Conservation (phyloP, 2,888 invertebrate species). For the Chloroclysta siterata region DNA sequence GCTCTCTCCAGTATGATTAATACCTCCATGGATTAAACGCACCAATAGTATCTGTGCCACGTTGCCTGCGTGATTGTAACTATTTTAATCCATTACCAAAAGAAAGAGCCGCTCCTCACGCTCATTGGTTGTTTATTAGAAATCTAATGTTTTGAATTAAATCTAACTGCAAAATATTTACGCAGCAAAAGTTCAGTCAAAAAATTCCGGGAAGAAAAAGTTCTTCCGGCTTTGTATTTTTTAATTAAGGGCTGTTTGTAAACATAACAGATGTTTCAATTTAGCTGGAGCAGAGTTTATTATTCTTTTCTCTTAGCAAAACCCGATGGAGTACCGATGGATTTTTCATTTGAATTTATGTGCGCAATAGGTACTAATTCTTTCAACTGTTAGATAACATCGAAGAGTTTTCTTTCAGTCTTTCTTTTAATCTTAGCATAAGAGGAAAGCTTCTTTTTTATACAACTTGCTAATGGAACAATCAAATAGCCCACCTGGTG, state of each 20-base stretch:
- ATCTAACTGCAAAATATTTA: slow-evolving; percentile 15
- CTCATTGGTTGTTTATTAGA: not conserved
- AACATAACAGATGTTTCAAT: slow-evolving; percentile 48
- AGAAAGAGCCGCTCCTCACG: not conserved
- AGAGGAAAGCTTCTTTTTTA: too few relatives aligned
- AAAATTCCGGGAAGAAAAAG: slow-evolving; percentile 24
- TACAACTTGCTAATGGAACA: too few relatives aligned
- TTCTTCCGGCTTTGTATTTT: slow-evolving; percentile 41
- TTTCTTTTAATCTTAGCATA: too few relatives aligned
- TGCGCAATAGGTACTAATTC: not conserved
- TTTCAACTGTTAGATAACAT: too few relatives aligned
- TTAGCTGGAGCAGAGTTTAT: slow-evolving; percentile 38
- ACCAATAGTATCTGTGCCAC: too few relatives aligned
- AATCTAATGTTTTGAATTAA: too few relatives aligned
- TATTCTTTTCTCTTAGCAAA: slow-evolving; percentile 21
- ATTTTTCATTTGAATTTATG: slow-evolving; percentile 2
- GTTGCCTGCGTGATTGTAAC: not conserved
- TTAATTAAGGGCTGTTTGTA: slow-evolving; percentile 56
- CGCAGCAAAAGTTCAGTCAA: slow-evolving; percentile 4
- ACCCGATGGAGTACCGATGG: not conserved
- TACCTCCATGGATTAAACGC: too few relatives aligned
- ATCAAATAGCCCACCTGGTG: too few relatives aligned
- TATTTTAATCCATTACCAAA: not conserved
- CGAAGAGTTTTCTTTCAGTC: too few relatives aligned
- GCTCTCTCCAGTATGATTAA: too few relatives aligned